phyloP scores from a whole-genome alignment of 2,113 vertebrate genomes.

The Cichladusa arquata region DNA sequence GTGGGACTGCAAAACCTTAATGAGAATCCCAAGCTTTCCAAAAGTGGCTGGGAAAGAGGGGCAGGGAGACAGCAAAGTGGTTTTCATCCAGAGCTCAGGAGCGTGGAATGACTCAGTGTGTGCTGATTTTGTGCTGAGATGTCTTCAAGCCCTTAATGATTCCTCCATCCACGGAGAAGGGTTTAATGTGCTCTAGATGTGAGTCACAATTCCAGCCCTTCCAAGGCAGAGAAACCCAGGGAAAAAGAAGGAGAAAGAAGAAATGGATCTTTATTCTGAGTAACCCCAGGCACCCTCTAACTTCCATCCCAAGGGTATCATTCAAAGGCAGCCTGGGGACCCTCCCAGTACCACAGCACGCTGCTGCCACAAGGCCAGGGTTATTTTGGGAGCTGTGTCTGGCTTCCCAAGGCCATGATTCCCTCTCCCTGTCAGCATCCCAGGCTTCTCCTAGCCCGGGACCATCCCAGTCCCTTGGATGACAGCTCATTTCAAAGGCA shows the following conservation, averaged over 20 bases:
- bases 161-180: not conserved
- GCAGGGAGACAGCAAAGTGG: not conserved
- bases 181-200: not conserved
- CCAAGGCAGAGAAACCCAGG: not conserved
- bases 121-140: not conserved
- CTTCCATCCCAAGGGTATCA: not conserved
- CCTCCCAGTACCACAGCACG: not conserved
- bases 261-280: not conserved
- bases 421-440: not conserved
- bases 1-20: constrained; percentile 2
- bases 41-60: constrained; percentile 6
- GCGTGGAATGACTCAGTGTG: not conserved
- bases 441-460: not conserved
- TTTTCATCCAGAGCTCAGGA: not conserved
- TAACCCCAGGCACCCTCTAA: not conserved
- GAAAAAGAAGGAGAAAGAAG: not conserved
- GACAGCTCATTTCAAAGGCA: constrained; percentile 42
- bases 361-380: not conserved
- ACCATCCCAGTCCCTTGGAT: not conserved
- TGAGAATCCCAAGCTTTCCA: constrained; percentile 20
- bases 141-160: not conserved
- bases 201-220: constrained; percentile 13
- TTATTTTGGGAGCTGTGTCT: not conserved
- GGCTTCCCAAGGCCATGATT: not conserved
- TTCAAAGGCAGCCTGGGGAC: not conserved